These are phyloP conservation scores for Gila orcuttii DNA, from an alignment of 2,113 vertebrate genomes.

Conservation along the genomic window DNA sequence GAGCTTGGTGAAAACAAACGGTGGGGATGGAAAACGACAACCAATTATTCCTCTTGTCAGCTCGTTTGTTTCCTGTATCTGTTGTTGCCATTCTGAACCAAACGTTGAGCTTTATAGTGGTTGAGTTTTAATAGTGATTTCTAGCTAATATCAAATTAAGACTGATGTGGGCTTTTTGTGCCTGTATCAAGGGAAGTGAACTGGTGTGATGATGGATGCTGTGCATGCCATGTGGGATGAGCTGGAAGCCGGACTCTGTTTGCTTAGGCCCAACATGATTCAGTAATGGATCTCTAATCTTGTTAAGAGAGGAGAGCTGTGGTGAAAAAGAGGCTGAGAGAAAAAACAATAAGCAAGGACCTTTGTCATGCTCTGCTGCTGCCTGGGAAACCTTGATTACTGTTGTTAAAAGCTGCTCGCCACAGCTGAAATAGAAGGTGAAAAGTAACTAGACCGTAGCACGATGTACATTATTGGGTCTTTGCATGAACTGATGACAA, in stretches of 20 bases:
- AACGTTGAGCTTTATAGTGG: not conserved
- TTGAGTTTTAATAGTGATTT: slow-evolving; percentile 34
- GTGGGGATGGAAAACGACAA: slow-evolving; percentile 42
- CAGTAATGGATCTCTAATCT: slow-evolving; percentile 52
- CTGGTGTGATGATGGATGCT: slow-evolving; percentile 42
- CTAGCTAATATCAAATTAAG: slow-evolving; percentile 53
- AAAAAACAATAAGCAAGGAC: slow-evolving; percentile 2
- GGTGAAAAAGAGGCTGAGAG: not conserved
- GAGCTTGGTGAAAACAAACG: slow-evolving; percentile 27
- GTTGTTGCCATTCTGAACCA: slow-evolving; percentile 28
- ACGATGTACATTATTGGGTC: slow-evolving; percentile 49
- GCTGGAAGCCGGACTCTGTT: slow-evolving; percentile 39
- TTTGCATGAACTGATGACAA: slow-evolving; percentile 46
- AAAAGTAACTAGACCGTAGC: slow-evolving; percentile 39
- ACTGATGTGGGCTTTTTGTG: slow-evolving; percentile 49
- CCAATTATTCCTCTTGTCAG: slow-evolving; percentile 44
- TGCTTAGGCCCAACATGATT: slow-evolving; percentile 37
- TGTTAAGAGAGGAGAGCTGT: not conserved
- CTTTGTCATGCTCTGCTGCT: slow-evolving; percentile 50
- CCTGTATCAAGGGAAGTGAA: slow-evolving; percentile 37
- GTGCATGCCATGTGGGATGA: slow-evolving; percentile 41
- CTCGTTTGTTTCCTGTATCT: slow-evolving; percentile 52
- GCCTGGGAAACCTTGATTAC: slow-evolving; percentile 50
- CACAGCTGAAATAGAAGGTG: slow-evolving; percentile 40
- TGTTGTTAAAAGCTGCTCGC: slow-evolving; percentile 47